Base-by-base conservation (phyloP, 2,888 invertebrate species). In the Conus canariensis region DNA sequence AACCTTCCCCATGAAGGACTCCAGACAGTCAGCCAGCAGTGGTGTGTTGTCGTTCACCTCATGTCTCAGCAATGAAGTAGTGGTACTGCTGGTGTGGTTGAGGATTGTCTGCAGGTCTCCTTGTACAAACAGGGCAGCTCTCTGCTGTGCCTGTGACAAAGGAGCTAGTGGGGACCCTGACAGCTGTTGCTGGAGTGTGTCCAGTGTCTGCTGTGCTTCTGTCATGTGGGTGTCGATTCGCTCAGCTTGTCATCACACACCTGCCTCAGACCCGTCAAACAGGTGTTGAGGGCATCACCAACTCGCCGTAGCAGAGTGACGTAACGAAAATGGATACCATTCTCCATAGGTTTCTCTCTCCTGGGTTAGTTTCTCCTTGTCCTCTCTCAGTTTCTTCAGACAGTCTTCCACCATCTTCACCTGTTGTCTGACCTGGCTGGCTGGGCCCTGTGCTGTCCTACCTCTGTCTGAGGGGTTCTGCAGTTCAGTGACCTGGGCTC, bases 271-370 rank as follows among this genome's bases (percentile, higher is more conserved):
- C 85, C 60, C 25, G 0, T 16, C 25, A 25, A 5, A 60, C 59
- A 59, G 14, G 60, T 56, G 85, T 85, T 56, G 12, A 25, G 85
- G 12, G 85, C 85, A 59, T 85, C 85, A 60, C 14, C 25, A 0
- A 19, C 59, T 14, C 60, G 85, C 25, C 60, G 25, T n/a, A 85
- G 60, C n/a, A 85, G 25, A n/a, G 60, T 25, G 59, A 60, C 85
- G 85, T 85, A 60, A 56, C 59, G 60, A 60, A 25, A 4, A 25
- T 85, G 22, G 60, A 85, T 85, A 10, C 59, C 25, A n/a, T 85
- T 45, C 10, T 85, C 85, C 25, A 85, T 85, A n/a, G 60, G 85
- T 60, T 60, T n/a, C n/a, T 59, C 85, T 85, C 85, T 85, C 85
- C 85, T 85, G 59, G n/a, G 12, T 14, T 60, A 60, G 25, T 25